Evolutionary conservation across 2,797 vertebrate genomes (phyloP), one percentile per base, ranked within the genome.

Genomic region (Echiichthys vipera): DNA sequence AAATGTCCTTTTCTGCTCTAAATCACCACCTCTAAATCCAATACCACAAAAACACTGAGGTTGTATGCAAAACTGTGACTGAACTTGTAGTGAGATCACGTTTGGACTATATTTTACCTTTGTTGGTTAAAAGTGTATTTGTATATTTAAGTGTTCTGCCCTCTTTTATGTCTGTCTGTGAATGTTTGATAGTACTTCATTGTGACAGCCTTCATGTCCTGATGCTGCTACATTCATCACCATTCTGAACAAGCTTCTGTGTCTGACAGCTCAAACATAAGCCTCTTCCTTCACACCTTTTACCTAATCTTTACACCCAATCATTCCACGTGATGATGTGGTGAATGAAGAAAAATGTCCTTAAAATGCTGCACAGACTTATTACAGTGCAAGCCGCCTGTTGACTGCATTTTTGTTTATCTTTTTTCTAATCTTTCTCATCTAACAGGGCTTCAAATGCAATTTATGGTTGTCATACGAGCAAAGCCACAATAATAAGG

Each of bases 141-240:
- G 0, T 37, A 36, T 55, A 29, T 66, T 39, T 49, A 12, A 57
- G 15, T 46, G 43, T 27, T 50, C 25, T 30, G 11, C 29, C 17
- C 1, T 37, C 20, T 63, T 29, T n/a, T 67, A 53, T 54, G 30
- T 56, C 24, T n/a, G 40, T 49, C 40, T 42, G n/a, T 62, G 40
- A 63, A 46, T 77, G 65, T 15, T 55, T 50, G 29, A 57, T 15
- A 4, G 71, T 20, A 1, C 39, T 77, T 65, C 57, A 81, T 77
- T 86, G 81, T 91, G 20, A 2, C 32, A 84, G 76, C 89, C 78
- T 77, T 92, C 91, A 88, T 24, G 53, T 87, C 90, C 91, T 85
- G 80, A 86, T 91, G 90, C 72, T 87, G 68, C 64, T 56, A 5
- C 80, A 72, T 77, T 74, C 72, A 81, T 58, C 71, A 5, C 58